Percentiles rank a stretch among this genome's conserved stretches.
phyloP scores from a whole-genome alignment of 2,888 invertebrate genomes.

The Andrena dorsata region DNA sequence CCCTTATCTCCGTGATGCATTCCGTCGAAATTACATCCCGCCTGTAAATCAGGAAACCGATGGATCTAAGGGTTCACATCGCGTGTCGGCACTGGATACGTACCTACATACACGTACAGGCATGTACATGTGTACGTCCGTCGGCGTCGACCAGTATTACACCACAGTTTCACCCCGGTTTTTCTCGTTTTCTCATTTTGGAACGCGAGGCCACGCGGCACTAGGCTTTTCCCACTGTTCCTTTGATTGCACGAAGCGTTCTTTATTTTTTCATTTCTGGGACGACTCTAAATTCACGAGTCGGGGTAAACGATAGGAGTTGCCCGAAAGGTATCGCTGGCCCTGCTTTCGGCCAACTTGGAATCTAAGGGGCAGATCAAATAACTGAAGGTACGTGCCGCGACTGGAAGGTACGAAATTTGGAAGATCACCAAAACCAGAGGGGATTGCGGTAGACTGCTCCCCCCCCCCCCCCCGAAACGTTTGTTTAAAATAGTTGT shows the following conservation, averaged over 20 bases:
- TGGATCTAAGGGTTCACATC: constrained; percentile 18
- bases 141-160: constrained; percentile 12
- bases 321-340: constrained; percentile 59
- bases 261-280: constrained; percentile 8
- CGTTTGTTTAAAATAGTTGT: constrained; percentile 59
- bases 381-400: constrained; percentile 70
- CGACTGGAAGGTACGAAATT: constrained; percentile 71
- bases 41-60: constrained; percentile 11
- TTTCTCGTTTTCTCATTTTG: background rate
- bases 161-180: constrained; percentile 35
- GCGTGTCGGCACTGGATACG: constrained; percentile 43
- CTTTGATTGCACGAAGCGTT: constrained; percentile 18
- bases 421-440: constrained; percentile 62
- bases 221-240: background rate
- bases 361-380: constrained; percentile 70
- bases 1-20: constrained; percentile 42
- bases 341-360: constrained; percentile 60
- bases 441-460: constrained; percentile 53
- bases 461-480: constrained; percentile 20
- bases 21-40: constrained; percentile 39
- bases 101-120: background rate
- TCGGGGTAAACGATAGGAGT: constrained; percentile 36
- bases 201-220: background rate
- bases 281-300: constrained; percentile 27
- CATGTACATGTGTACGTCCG: background rate